Evolutionary conservation across 2,797 vertebrate genomes (phyloP), one percentile per base, ranked within the genome.

Genomic region (Cirrhinus mrigala): DNA sequence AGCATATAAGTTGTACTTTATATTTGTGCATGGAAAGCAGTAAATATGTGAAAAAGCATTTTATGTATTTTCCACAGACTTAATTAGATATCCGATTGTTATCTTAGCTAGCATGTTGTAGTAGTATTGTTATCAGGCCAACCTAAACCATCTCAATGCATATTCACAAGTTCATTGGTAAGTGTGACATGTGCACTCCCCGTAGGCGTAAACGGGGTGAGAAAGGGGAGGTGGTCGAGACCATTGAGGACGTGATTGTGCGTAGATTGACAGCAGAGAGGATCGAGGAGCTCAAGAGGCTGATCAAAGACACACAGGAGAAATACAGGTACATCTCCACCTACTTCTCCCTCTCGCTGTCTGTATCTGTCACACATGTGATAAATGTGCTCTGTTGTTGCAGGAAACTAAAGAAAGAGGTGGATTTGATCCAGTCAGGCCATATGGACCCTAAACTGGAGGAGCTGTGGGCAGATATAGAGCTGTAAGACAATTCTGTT

Each of bases 151-250:
- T 74, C 24, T 52, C 10, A 22, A 11, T 22, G 4, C 33, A 37
- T 16, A 73, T 50, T 74, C 29, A 75, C 4, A 76, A 37, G 29
- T 76, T 76, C 18, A 56, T n/a, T 76, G 73, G 73, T 52, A 56
- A 76, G 11, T 69, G 11, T 86, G 27, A 33, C 6, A 6, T 44
- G 16, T 66, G 16, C 52, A n/a, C 1, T 71, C 20, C 37, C 1
- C 37, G 76, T 86, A 99, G 98, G 85, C 97, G 98, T 90, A 99
- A 99, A 90, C 96, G 98, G 12, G 98, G 98, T 14, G 98, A 99
- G 93, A 98, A 98, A 86, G 98, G 98, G 3, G 98, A 99, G 91
- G 98, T 99, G 90, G 98, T 99, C 0, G 98, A 99, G 94, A 99
- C 98, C 0, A 98, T 99, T 54, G 98, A 99, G 92, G 98, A 99